Evolutionary conservation across 2,797 vertebrate species (phyloP), one percentile per base, ranked within the genome.

Genomic region (Passerculus sandwichensis): DNA sequence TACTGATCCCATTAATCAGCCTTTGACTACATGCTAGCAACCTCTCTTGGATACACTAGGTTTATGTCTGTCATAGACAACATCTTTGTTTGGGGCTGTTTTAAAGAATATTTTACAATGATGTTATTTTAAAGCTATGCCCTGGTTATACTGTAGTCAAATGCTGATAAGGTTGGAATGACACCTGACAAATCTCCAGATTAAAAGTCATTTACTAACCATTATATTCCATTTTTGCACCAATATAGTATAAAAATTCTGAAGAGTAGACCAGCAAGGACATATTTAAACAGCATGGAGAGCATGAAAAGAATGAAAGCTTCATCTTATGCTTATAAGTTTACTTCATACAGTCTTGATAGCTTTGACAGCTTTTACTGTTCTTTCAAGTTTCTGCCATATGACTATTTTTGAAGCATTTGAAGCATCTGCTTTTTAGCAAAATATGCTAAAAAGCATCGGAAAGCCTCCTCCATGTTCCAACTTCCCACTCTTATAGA

Each of bases 381-480:
- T 67, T 79, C 88, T 85, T 79, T 79, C 73, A 84, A 74, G 69
- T 78, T 88, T 72, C 36, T 93, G 77, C 64, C 40, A 81, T 53
- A 44, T 80, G 57, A 91, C 45, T 76, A 25, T 1, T 91, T 92
- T 79, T 26, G 59, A 36, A 66, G 72, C 23, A 85, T 79, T 71
- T 78, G 54, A 92, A 91, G 65, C 76, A 85, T 91, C 78, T 91
- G 70, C 44, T 89, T 92, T 96, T 92, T 65, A 74, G 87, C 8
- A 93, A 88, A 92, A 80, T 78, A 86, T 88, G 65, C 50, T 75
- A 91, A 94, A 85, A 73, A 78, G 45, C 18, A 60, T 16, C 23
- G 15, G 32, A 78, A 66, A 53, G 6, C 6, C 11, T 91, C 27
- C 16, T 60, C 29, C 51, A 47, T 40, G 13, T 23, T 79, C 62